These are phyloP conservation scores for Ormyrus pomaceus DNA, from an alignment of 2,888 invertebrate species.

Conservation along the genomic window DNA sequence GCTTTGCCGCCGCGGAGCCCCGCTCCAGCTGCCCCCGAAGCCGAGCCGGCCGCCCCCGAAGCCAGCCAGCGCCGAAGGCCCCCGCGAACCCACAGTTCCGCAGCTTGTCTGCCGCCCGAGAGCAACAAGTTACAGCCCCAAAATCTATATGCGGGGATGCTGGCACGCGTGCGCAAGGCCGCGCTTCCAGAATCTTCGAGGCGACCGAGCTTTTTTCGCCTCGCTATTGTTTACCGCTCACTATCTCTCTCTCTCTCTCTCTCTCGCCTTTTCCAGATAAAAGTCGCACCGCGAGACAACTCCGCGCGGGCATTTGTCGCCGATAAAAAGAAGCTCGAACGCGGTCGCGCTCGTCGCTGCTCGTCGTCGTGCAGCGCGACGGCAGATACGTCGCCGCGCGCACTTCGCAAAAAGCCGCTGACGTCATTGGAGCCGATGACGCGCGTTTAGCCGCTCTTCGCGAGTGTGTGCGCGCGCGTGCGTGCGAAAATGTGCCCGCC, in stretches of 20 bases:
- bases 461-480: not conserved
- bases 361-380: not conserved
- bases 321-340: not conserved
- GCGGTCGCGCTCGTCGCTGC: not conserved
- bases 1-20: not conserved
- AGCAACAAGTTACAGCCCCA: conserved; percentile 38
- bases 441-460: conserved; percentile 56
- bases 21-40: not conserved
- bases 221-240: not conserved
- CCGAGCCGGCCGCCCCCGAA: no score
- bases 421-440: conserved; percentile 66
- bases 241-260: no score
- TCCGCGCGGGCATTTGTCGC: not conserved
- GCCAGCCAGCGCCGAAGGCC: not conserved
- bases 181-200: conserved; percentile 42
- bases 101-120: not conserved
- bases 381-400: not conserved
- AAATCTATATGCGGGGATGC: not conserved
- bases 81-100: not conserved
- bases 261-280: not conserved
- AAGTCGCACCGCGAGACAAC: not conserved
- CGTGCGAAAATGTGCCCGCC: no score
- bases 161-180: not conserved
- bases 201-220: conserved; percentile 1
- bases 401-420: conserved; percentile 58